A percentile compares a stretch with the other conserved stretches of the same genome.
These are phyloP conservation scores for Perodicticus potto DNA, from an alignment of 2,797 vertebrate species.

Conservation along the genomic window DNA sequence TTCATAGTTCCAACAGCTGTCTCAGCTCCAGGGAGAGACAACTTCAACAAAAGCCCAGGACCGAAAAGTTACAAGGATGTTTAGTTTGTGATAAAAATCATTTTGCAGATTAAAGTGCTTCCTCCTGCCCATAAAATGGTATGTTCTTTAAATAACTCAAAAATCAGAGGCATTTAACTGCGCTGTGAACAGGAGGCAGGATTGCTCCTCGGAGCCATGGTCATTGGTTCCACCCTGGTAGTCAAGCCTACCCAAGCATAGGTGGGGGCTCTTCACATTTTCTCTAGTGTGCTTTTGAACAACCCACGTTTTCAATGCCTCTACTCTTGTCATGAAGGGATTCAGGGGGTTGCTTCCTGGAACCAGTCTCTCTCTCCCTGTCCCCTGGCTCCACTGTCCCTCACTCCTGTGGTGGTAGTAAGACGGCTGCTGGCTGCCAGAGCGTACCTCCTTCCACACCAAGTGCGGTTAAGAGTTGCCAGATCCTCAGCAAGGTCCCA, in stretches of 20 bases:
- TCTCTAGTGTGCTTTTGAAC: background rate
- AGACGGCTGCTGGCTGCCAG: background rate
- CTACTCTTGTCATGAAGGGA: background rate
- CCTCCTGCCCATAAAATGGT: slow-evolving; percentile 75
- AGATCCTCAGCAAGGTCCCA: background rate
- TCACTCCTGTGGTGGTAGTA: background rate
- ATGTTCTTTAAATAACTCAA: slow-evolving; percentile 78
- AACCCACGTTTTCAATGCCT: background rate
- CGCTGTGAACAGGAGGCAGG: background rate
- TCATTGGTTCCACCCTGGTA: background rate
- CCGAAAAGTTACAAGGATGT: slow-evolving; percentile 76
- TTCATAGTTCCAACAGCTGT: slow-evolving; percentile 70
- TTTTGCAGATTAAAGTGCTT: slow-evolving; percentile 80
- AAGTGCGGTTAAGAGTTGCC: background rate
- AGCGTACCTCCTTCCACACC: background rate
- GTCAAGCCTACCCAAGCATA: background rate
- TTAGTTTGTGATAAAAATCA: slow-evolving; percentile 80
- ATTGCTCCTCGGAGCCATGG: background rate
- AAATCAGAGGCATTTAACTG: slow-evolving; percentile 59
- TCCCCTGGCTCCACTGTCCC: background rate
- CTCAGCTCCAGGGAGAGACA: slow-evolving; percentile 74
- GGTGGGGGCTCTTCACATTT: background rate
- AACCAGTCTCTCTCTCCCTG: background rate
- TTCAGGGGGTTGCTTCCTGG: background rate
- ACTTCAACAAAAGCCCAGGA: slow-evolving; percentile 76